phyloP scores from a whole-genome alignment of 2,888 invertebrate genomes.

The Caenorhabditis sulstoni region DNA sequence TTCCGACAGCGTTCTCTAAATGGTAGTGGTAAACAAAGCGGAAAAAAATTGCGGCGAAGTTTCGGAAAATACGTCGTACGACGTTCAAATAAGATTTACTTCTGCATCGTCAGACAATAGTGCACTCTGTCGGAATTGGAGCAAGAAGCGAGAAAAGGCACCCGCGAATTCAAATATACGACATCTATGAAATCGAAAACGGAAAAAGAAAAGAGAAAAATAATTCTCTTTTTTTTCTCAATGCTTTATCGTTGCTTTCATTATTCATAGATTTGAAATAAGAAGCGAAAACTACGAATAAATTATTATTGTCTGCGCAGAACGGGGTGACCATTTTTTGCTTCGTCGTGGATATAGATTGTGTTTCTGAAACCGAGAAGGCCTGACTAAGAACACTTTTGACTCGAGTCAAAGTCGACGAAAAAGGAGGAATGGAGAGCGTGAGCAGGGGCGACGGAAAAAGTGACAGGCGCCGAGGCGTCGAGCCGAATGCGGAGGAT shows the following conservation, averaged over 20 bases:
- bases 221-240: not conserved
- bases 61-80: slow-evolving; percentile 26
- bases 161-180: too few relatives aligned
- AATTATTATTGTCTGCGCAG: slow-evolving; percentile 46
- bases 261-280: slow-evolving; percentile 43
- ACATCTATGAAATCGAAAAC: slow-evolving; percentile 5
- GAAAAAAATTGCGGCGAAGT: slow-evolving; percentile 8
- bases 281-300: slow-evolving; percentile 44
- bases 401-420: not conserved
- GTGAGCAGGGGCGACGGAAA: not conserved
- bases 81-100: slow-evolving; percentile 47
- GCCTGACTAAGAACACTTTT: too few relatives aligned
- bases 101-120: slow-evolving; percentile 25
- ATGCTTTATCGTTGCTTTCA: slow-evolving; percentile 33
- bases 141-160: slow-evolving; percentile 4
- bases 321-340: not conserved
- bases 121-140: slow-evolving; percentile 2
- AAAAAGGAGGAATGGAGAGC: not conserved
- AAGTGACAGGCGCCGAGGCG: slow-evolving; percentile 39
- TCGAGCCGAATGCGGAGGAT: slow-evolving; percentile 50
- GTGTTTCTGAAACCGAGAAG: not conserved
- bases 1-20: not conserved
- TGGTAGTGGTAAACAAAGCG: slow-evolving; percentile 27
- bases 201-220: slow-evolving; percentile 3
- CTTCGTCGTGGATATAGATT: not conserved